Evolutionary conservation across 2,888 invertebrate species (phyloP), one percentile per base, ranked within the genome.

Genomic region (Melanostoma scalare): DNA sequence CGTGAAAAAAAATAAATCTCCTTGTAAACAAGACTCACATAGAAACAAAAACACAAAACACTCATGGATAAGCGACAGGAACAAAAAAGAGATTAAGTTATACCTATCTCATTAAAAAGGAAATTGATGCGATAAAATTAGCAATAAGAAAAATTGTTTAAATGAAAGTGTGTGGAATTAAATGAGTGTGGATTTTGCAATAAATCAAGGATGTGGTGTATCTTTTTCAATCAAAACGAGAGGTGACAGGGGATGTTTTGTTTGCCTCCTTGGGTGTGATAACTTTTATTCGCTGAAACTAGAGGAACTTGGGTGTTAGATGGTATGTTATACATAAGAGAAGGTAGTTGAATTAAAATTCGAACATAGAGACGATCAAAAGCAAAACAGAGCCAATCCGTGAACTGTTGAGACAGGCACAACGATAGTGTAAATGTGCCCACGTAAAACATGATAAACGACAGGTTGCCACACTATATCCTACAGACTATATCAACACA

Each of bases 401-500:
- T 68, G 61, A 68, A 65, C 65, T 71, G 65, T 50, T 63, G 69
- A 55, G 72, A 74, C 79, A 82, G 79, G 65, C 53, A 58, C 61
- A 61, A 40, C 61, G 85, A 86, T 85, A 85, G 78, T 86, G 85
- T 86, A 84, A 86, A 86, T 85, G 80, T 82, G 85, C 86, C 86
- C 85, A 86, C 86, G 86, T 84, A 85, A 85, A 86, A 86, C 85
- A 86, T 80, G 86, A 86, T 86, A 86, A 86, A 86, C 85, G 85
- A 86, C 86, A 82, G 86, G 56, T 76, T 75, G 79, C 75, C 77
- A 78, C 84, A 85, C 84, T 82, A 74, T 77, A 85, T 77, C 35
- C 9, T 6, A 6, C 53, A n/a, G 4, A 8, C 44, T 36, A 31
- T 31, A 58, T 3, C 44, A 44, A 60, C 52, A 65, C 50, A 52